Conservation (phyloP, 2,888 invertebrate genomes). For the Bursaphelenchus okinawaensis region DNA sequence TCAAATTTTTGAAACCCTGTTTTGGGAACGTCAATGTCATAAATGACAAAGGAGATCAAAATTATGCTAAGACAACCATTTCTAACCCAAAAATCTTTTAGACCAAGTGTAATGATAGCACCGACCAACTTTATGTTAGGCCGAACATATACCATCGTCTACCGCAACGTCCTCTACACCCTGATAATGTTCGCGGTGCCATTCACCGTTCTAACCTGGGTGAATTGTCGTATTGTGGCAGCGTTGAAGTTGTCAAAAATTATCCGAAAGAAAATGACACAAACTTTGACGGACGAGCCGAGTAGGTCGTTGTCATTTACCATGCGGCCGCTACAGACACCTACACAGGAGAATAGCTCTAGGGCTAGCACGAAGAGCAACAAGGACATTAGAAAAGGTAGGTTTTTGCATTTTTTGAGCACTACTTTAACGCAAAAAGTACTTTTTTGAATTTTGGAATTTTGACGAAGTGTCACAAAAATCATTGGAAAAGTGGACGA, state of each 20-base stretch:
- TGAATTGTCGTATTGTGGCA: conserved; percentile 41
- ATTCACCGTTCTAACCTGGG: conserved; percentile 40
- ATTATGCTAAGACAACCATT: no score
- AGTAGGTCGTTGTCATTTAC: conserved; percentile 2
- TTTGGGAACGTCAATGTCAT: no score
- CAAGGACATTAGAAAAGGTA: conserved; percentile 1
- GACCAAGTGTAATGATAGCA: conserved; percentile 25
- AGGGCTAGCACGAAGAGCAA: not conserved
- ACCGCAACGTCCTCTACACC: conserved; percentile 42
- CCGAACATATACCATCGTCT: conserved; percentile 33
- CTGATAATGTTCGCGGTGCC: conserved; percentile 48
- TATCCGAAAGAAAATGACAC: conserved; percentile 18
- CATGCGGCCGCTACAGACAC: not conserved
- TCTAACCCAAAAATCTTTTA: not conserved
- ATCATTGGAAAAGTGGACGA: no score
- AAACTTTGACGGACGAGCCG: not conserved
- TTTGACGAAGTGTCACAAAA: no score
- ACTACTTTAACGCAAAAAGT: no score
- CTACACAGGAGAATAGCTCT: not conserved
- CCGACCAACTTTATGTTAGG: conserved; percentile 40
- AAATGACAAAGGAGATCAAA: no score
- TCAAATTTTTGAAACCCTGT: no score
- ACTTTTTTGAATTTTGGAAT: no score
- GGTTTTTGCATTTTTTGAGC: no score
- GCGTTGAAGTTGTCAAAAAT: conserved; percentile 36